Base-by-base conservation (phyloP, 2,888 invertebrate genomes). In the Tetrapedia diversipes region DNA sequence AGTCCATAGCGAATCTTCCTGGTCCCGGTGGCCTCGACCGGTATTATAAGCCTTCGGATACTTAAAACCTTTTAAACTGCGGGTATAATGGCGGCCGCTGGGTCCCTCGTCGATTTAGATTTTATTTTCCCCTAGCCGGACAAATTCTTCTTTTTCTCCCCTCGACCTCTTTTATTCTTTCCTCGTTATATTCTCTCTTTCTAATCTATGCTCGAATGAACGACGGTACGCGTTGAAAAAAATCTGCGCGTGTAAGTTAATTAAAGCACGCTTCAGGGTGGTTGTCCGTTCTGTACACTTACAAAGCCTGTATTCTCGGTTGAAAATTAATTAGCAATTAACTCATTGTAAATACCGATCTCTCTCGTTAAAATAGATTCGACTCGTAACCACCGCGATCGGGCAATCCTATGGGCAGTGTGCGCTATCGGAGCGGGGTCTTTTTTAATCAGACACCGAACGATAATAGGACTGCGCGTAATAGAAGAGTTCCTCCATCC, bases 1-100 rank as follows among this genome's bases (percentile, higher is more conserved):
- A 89, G 87, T 87, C 82, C 80, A 78, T 74, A 73, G 79, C 86
- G 84, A 80, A 83, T 81, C 85, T 83, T 78, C 69, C 68, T 65
- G 45, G 73, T 56, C 49, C 39, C 41, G 11, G 37, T 57, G 41
- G 16, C 45, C 47, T 56, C 29, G 57, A 53, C 69, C 56, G 47
- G 77, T 71, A 71, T 75, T 78, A 77, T 80, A 84, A 80, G 76
- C 80, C 82, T 72, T 75, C 10, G 67, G 68, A 77, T 71, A 69
- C 66, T 84, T 69, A 75, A 82, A 63, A 65, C 73, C 69, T 77
- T 79, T 82, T 74, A 79, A 77, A 74, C 70, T 57, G 66, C 72
- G 49, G 60, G 41, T 75, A 27, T 37, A 81, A 72, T 47, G 64
- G 45, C 51, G 27, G 45, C 19, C 37, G 34, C 29, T 34, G 14